Base-by-base conservation (phyloP, 2,888 invertebrate species). In the Aphidius colemani region DNA sequence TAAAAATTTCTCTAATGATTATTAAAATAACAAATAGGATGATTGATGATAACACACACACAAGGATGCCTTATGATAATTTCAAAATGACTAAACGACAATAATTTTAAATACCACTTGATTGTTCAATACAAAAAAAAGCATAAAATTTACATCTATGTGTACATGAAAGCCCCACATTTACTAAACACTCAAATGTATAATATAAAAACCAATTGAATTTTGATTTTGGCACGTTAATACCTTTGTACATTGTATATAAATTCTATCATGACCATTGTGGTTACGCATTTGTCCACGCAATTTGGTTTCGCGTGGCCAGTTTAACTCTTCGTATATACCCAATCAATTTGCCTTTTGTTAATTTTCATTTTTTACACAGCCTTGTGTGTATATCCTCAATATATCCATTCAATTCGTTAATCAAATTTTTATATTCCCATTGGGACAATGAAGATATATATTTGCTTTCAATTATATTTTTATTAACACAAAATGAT, bases 221-320 rank as follows among this genome's bases (percentile, higher is more conserved):
- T 69, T 70, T 68, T 72, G 59, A 73, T 72, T 72, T 61, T 64
- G 59, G 67, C 64, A 66, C 66, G 64, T 68, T 70, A 70, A 69
- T 69, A 69, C 69, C 71, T 72, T 57, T 66, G 68, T 65, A 68
- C 65, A 67, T 70, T 60, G 59, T 57, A 41, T 46, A 18, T 53
- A 9, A 62, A 58, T 63, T 61, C 61, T 59, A 59, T 49, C 66
- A 67, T 64, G 72, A 71, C 67, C 64, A 68, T 69, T 71, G 72
- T 65, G 71, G 71, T 73, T 71, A 71, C 69, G 67, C 70, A 68
- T 71, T 73, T 70, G 69, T 69, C 66, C 70, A 66, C 68, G 70
- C 71, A 70, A 72, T 72, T 73, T 68, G 70, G 71, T 72, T 73
- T 73, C 67, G 64, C 67, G 69, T 67, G 69, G 70, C 65, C 66